phyloP scores from a whole-genome alignment of 2,113 vertebrate genomes.

The Pungitius pungitius region DNA sequence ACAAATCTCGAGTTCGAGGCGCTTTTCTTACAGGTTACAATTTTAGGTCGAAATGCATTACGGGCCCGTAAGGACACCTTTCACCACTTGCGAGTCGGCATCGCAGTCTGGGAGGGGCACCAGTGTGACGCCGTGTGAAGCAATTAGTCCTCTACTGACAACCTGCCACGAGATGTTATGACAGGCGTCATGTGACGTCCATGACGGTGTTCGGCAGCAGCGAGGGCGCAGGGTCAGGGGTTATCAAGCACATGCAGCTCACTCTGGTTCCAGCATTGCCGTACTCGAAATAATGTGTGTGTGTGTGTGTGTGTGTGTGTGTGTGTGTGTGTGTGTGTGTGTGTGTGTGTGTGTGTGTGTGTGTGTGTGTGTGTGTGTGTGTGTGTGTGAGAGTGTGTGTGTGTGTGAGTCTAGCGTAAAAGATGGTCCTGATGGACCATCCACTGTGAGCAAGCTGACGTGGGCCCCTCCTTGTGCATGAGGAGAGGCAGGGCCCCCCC shows the following conservation, averaged over 20 bases:
- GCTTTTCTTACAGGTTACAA: slow-evolving; percentile 3
- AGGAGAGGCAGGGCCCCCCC: slow-evolving; percentile 41
- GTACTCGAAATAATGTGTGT: slow-evolving; percentile 9
- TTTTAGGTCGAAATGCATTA: slow-evolving; percentile 31
- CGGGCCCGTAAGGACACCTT: slow-evolving; percentile 34
- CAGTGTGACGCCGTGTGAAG: slow-evolving; percentile 53
- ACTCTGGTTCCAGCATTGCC: slow-evolving; percentile 62
- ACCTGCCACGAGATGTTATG: slow-evolving; percentile 72
- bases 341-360: slow-evolving; percentile 17
- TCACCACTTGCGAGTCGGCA: slow-evolving; percentile 32
- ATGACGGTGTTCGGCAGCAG: slow-evolving; percentile 61
- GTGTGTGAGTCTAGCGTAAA: not conserved
- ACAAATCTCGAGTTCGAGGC: slow-evolving; percentile 23
- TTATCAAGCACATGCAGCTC: slow-evolving; percentile 75
- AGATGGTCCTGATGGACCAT: slow-evolving; percentile 39
- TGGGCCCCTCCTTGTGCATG: slow-evolving; percentile 34
- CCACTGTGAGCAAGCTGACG: slow-evolving; percentile 51
- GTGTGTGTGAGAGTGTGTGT: slow-evolving; percentile 10
- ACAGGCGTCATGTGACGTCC: slow-evolving; percentile 75
- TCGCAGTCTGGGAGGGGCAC: slow-evolving; percentile 14
- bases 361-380: slow-evolving; percentile 27
- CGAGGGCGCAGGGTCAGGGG: slow-evolving; percentile 60
- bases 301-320: slow-evolving; percentile 25
- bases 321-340: slow-evolving; percentile 22
- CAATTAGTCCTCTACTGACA: slow-evolving; percentile 70